A percentile compares a stretch with the other conserved stretches of the same genome.
Evolutionary conservation across 2,797 vertebrate genomes (phyloP).

Genomic region (Coranthus polyacanthus): DNA sequence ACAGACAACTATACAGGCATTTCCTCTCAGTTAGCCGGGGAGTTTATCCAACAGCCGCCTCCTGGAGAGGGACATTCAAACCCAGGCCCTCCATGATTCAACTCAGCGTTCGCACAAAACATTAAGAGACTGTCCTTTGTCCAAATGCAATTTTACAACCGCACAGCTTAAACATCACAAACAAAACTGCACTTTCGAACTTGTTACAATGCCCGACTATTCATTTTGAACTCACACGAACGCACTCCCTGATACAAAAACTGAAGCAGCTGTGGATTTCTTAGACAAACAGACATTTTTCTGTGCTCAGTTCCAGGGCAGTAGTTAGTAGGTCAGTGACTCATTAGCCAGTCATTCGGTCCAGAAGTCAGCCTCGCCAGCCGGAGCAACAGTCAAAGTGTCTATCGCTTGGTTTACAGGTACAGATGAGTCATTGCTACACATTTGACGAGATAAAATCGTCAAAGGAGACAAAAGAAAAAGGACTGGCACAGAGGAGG

Average conservation of each 20-base stretch:
- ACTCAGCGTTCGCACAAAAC: neutral
- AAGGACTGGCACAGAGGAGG: neutral
- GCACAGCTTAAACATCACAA: neutral
- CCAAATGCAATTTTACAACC: constrained; percentile 20
- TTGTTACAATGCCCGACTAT: neutral
- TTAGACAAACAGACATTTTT: constrained; percentile 47
- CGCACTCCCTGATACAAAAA: constrained; percentile 27
- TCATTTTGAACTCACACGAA: constrained; percentile 22
- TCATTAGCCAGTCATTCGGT: constrained; percentile 60
- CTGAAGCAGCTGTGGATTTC: constrained; percentile 33
- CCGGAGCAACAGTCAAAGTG: constrained; percentile 38
- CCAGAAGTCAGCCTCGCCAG: constrained; percentile 43
- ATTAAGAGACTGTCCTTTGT: constrained; percentile 24
- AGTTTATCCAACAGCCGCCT: constrained; percentile 45
- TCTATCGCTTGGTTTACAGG: constrained; percentile 35
- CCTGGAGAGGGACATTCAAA: constrained; percentile 41
- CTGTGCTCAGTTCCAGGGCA: constrained; percentile 34
- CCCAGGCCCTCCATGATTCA: constrained; percentile 4
- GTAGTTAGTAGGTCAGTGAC: constrained; percentile 73
- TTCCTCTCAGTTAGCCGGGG: constrained; percentile 51
- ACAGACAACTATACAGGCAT: constrained; percentile 65
- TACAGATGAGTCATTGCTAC: constrained; percentile 29
- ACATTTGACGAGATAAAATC: constrained; percentile 5
- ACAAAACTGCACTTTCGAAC: constrained; percentile 22
- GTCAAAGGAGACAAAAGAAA: constrained; percentile 8